These are phyloP conservation scores for Drosophila arawakana DNA, from an alignment of 1,140 invertebrate genomes.

Conservation along the genomic window DNA sequence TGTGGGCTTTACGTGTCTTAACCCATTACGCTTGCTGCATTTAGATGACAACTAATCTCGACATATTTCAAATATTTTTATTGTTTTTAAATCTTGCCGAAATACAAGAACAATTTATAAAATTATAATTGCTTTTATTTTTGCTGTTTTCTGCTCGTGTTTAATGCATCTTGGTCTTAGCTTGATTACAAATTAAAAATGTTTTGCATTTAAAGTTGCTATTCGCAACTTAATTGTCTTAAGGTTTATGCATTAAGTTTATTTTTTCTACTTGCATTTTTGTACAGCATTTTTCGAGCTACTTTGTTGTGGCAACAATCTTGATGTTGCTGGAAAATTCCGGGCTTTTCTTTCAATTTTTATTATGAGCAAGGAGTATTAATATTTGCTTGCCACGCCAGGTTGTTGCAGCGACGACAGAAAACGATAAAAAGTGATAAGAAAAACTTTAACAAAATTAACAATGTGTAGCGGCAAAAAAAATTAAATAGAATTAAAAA, in stretches of 20 bases:
- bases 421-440: conserved; percentile 55
- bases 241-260: too few species aligned
- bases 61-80: neutral
- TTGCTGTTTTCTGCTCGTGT: neutral
- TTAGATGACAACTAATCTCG: neutral
- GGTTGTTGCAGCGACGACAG: conserved; percentile 21
- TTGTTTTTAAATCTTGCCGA: neutral
- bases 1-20: conserved; percentile 15
- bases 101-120: conserved; percentile 11
- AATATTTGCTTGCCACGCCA: conserved; percentile 23
- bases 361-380: conserved; percentile 8
- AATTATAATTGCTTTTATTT: neutral
- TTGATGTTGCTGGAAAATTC: conserved; percentile 40
- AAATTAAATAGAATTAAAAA: conserved; percentile 59
- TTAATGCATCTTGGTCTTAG: neutral
- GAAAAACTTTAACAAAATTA: conserved; percentile 71
- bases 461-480: conserved; percentile 46
- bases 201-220: too few species aligned
- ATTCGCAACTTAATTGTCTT: too few species aligned
- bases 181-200: too few species aligned
- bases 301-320: conserved; percentile 45
- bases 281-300: neutral
- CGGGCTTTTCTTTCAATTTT: conserved; percentile 32
- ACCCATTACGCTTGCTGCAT: conserved; percentile 1
- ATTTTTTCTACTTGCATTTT: neutral